Percentiles rank a stretch among this genome's conserved stretches.
phyloP scores from a whole-genome alignment of 2,113 vertebrate species.

The Stegastes partitus region DNA sequence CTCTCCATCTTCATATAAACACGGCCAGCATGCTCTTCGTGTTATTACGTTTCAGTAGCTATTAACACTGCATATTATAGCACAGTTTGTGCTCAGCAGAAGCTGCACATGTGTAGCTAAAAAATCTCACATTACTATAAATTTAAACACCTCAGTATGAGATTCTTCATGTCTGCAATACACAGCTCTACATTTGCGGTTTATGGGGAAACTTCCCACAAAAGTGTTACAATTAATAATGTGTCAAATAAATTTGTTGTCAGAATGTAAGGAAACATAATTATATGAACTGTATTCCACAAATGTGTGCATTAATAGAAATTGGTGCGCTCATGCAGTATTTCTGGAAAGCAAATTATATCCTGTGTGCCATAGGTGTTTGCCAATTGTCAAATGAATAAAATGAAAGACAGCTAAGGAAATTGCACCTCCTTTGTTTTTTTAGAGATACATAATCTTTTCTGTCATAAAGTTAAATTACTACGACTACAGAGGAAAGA shows the following conservation, averaged over 20 bases:
- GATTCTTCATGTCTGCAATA: neutral
- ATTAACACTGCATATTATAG: neutral
- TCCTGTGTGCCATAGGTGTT: conserved; percentile 68
- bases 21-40: neutral
- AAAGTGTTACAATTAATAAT: conserved; percentile 31
- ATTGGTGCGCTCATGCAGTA: conserved; percentile 37
- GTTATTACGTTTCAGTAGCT: conserved; percentile 4
- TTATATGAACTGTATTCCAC: conserved; percentile 48
- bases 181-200: neutral
- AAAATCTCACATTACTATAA: neutral
- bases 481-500: conserved; percentile 62
- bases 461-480: conserved; percentile 79
- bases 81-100: neutral
- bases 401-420: conserved; percentile 74
- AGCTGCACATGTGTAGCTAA: neutral
- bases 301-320: conserved; percentile 59
- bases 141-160: neutral
- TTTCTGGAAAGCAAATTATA: conserved; percentile 56
- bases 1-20: neutral
- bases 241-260: conserved; percentile 35
- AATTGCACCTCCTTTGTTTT: conserved; percentile 68
- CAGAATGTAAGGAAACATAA: conserved; percentile 47
- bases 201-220: neutral
- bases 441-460: conserved; percentile 67
- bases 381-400: conserved; percentile 79